Base-by-base conservation (phyloP, 2,797 vertebrate genomes). In the Tiaroga cobitis region DNA sequence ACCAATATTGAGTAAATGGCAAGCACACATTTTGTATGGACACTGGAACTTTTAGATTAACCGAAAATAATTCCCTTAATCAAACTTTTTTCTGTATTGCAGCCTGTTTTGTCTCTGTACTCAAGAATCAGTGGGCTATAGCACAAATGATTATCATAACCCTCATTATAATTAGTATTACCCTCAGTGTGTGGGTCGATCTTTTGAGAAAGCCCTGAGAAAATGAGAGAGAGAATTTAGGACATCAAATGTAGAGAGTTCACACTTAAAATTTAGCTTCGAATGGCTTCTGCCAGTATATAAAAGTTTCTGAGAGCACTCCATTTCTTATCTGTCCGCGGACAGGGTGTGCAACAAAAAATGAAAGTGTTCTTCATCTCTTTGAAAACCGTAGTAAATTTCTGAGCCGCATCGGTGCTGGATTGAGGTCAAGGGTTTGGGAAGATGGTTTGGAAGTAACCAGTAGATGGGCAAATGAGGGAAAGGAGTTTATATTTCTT, bases 381-480 rank as follows among this genome's bases (percentile, higher is more conserved):
- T 37, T 29, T 80, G 67, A 68, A 59, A 81, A 76, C n/a, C 59
- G 7, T 70, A 37, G 24, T 32, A 37, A 61, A 80, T 85, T 81
- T 77, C n/a, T 34, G 69, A 81, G 74, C 34, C 4, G 21, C 41
- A 70, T 77, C 65, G 43, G 46, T 11, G 34, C 65, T 51, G 81
- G 43, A 86, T 77, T 85, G 54, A 29, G 75, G 78, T 82, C 74
- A 77, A 83, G 75, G 78, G 81, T 80, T 59, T 86, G 74, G 63
- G 41, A 41, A 56, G 75, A 43, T 39, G 34, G 74, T 87, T 65
- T 63, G 85, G 78, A 77, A 56, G 68, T 43, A 84, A n/a, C 39
- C 73, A 79, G 63, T 67, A 26, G 59, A 73, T 80, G 81, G 65
- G 56, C 51, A 26, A 70, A 87, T 46, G 73, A 82, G 82, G 69